These are phyloP conservation scores for Acleris sparsana DNA, from an alignment of 2,888 invertebrate genomes.

Conservation along the genomic window DNA sequence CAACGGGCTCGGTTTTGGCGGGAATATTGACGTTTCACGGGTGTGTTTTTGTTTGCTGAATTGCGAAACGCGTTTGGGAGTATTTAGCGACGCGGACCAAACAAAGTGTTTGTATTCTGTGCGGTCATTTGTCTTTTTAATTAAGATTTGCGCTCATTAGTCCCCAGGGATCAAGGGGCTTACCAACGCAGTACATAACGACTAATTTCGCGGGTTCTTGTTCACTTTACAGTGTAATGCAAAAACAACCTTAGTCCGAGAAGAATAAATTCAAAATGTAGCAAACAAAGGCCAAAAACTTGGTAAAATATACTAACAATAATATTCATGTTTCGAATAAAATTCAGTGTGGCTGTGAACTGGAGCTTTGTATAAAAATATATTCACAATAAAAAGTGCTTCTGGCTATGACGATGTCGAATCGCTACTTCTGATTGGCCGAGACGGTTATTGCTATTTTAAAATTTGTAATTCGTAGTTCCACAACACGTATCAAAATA, in stretches of 20 bases:
- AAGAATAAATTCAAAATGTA: background rate
- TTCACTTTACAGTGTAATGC: background rate
- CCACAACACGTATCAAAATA: no score
- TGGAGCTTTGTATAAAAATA: no score
- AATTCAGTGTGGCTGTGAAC: no score
- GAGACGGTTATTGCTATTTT: no score
- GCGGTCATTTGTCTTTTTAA: slow-evolving; percentile 22
- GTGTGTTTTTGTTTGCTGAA: slow-evolving; percentile 18
- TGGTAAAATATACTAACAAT: no score
- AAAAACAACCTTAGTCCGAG: background rate
- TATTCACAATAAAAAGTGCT: no score
- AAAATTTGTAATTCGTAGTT: no score
- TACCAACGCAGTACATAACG: background rate
- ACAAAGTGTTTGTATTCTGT: slow-evolving; percentile 15
- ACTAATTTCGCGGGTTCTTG: background rate
- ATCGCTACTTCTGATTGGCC: no score
- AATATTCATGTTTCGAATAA: no score
- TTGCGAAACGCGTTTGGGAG: slow-evolving; percentile 9
- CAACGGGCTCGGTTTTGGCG: slow-evolving; percentile 42
- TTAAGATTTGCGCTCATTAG: slow-evolving; percentile 19
- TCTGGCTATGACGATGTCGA: no score
- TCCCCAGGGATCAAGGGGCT: slow-evolving; percentile 14
- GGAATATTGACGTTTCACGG: slow-evolving; percentile 38
- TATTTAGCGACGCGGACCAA: slow-evolving; percentile 16
- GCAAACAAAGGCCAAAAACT: background rate